Evolutionary conservation across 2,888 invertebrate species (phyloP).

Genomic region (Aleiodes alternator): DNA sequence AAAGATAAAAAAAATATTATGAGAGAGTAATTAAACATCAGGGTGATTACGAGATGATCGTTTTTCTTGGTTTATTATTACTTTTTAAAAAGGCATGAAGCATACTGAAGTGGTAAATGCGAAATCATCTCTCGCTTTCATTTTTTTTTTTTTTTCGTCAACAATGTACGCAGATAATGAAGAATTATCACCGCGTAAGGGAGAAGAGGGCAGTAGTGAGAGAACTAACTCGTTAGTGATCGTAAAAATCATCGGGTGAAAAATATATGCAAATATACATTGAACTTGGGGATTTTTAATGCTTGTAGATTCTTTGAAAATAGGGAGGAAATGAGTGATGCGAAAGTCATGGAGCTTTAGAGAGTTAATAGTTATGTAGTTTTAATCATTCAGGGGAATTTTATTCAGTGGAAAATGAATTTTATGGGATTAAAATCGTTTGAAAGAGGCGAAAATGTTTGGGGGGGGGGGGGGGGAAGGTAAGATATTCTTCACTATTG

Average conservation of each 20-base stretch:
- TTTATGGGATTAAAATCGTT: not conserved
- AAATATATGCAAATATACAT: constrained; percentile 36
- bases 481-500: too few species aligned
- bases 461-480: too few species aligned
- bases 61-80: constrained; percentile 40
- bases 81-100: constrained; percentile 50
- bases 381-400: too few species aligned
- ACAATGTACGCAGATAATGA: constrained; percentile 73
- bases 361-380: too few species aligned
- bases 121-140: constrained; percentile 36
- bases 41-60: constrained; percentile 63
- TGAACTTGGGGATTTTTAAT: constrained; percentile 7
- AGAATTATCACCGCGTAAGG: constrained; percentile 74
- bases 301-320: too few species aligned
- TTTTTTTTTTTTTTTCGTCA: constrained; percentile 56
- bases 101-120: constrained; percentile 44
- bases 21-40: constrained; percentile 66
- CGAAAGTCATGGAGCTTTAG: too few species aligned
- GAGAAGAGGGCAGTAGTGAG: constrained; percentile 61
- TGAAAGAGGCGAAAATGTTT: too few species aligned
- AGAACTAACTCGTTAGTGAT: constrained; percentile 71
- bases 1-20: not conserved
- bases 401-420: constrained; percentile 17
- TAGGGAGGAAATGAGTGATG: too few species aligned
- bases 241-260: constrained; percentile 70